A percentile compares a stretch with the other conserved stretches of the same genome.
These are phyloP conservation scores for Catonia carolina DNA, from an alignment of 2,888 invertebrate genomes.

Conservation along the genomic window DNA sequence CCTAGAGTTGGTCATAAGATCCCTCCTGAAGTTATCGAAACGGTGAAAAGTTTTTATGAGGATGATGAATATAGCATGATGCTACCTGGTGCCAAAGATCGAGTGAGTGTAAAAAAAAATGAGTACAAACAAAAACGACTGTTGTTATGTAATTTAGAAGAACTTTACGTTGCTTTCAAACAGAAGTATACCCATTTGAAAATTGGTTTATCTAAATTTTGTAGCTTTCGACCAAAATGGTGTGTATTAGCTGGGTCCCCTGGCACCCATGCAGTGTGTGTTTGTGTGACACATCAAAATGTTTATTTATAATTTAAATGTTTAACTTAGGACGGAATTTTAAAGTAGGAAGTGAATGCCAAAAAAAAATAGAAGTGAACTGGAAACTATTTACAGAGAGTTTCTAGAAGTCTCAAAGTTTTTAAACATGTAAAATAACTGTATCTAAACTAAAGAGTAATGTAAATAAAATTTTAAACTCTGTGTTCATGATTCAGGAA, in stretches of 20 bases:
- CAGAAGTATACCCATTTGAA: constrained; percentile 1
- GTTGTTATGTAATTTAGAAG: constrained; percentile 24
- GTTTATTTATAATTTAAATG: constrained; percentile 26
- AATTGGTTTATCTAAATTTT: constrained; percentile 27
- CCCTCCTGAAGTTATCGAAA: neutral
- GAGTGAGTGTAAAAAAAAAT: constrained; percentile 17
- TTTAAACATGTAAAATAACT: no score
- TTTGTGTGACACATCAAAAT: constrained; percentile 29
- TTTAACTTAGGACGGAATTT: no score
- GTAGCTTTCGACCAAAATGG: constrained; percentile 23
- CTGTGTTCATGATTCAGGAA: no score
- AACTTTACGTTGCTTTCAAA: constrained; percentile 22
- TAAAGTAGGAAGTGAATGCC: no score
- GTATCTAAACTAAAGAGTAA: no score
- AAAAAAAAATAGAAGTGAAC: no score
- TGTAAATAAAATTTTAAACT: no score
- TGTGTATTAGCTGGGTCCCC: constrained; percentile 29
- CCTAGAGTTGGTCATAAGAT: constrained; percentile 8
- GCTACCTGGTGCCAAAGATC: constrained; percentile 28
- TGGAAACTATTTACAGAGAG: no score
- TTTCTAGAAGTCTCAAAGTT: no score
- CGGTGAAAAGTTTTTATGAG: constrained; percentile 22
- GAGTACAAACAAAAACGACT: constrained; percentile 20
- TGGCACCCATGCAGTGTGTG: constrained; percentile 29
- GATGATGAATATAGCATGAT: constrained; percentile 24